A percentile compares a stretch with the other conserved stretches of the same genome.
Evolutionary conservation across 2,113 vertebrate species (phyloP).

Genomic region (Ictalurus punctatus): DNA sequence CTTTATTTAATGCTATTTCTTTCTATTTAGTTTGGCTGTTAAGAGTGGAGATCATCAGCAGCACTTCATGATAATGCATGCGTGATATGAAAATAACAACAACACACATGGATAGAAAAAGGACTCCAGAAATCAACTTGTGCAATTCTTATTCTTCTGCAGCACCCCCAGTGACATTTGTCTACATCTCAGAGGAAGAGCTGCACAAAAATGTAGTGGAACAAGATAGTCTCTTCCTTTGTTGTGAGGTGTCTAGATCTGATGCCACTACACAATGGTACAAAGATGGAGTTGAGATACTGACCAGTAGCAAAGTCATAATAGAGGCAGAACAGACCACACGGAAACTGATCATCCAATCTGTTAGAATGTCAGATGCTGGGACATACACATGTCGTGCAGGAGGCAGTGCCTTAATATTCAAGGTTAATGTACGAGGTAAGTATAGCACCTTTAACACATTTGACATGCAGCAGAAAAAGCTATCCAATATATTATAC

Average conservation of each 20-base stretch:
- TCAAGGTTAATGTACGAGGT: slow-evolving; percentile 79
- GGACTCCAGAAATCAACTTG: slow-evolving; percentile 8
- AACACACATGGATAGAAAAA: slow-evolving; percentile 27
- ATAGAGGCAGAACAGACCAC: slow-evolving; percentile 59
- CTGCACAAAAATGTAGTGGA: slow-evolving; percentile 74
- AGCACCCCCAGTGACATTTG: slow-evolving; percentile 75
- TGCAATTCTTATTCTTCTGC: slow-evolving; percentile 44
- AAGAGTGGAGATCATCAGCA: slow-evolving; percentile 57
- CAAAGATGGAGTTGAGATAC: slow-evolving; percentile 73
- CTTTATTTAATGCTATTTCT: slow-evolving; percentile 53
- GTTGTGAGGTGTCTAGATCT: slow-evolving; percentile 70
- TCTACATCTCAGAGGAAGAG: slow-evolving; percentile 68
- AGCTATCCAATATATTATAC: neutral
- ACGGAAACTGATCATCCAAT: slow-evolving; percentile 64
- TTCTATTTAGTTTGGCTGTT: slow-evolving; percentile 53
- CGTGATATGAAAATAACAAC: slow-evolving; percentile 45
- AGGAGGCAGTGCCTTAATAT: slow-evolving; percentile 71
- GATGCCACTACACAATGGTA: slow-evolving; percentile 73
- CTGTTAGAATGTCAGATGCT: slow-evolving; percentile 65
- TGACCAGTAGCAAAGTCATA: slow-evolving; percentile 56
- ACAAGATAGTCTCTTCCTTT: slow-evolving; percentile 68
- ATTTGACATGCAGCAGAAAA: neutral
- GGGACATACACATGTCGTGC: slow-evolving; percentile 76
- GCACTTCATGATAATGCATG: slow-evolving; percentile 66
- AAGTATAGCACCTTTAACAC: slow-evolving; percentile 14